phyloP scores from a whole-genome alignment of 2,888 invertebrate species.

The Sarcophaga rosellei region DNA sequence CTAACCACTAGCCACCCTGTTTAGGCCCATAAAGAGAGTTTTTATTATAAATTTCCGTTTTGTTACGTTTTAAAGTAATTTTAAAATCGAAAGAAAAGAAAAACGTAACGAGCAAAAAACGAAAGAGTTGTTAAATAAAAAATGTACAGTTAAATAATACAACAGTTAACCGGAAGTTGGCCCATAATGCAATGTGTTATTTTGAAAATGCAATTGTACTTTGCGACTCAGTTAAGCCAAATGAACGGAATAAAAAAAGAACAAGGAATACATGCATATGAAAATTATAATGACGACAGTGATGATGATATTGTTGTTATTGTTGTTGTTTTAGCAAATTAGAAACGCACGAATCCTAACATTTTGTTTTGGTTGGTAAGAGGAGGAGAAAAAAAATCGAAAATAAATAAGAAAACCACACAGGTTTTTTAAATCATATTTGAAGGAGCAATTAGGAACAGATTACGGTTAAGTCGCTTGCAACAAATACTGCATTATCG shows the following conservation, averaged over 20 bases:
- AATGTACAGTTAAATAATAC: constrained; percentile 29
- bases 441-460: too few species aligned
- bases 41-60: constrained; percentile 67
- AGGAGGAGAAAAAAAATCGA: not conserved
- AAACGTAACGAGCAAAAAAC: not conserved
- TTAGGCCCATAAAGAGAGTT: constrained; percentile 50
- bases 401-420: constrained; percentile 30
- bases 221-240: not conserved
- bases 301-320: constrained; percentile 4
- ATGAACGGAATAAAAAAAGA: not conserved
- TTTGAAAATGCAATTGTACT: constrained; percentile 57
- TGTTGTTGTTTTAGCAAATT: constrained; percentile 11
- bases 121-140: not conserved
- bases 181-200: constrained; percentile 65
- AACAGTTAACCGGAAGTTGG: constrained; percentile 65
- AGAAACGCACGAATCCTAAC: constrained; percentile 37
- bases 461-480: too few species aligned
- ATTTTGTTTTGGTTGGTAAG: not conserved
- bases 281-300: constrained; percentile 31
- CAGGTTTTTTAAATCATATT: constrained; percentile 36
- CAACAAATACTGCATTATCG: too few species aligned
- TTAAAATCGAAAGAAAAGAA: constrained; percentile 1
- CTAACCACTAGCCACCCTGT: not conserved
- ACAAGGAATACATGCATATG: constrained; percentile 12
- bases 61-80: constrained; percentile 47